Conservation (phyloP, 2,113 vertebrate species). For the Psettodes erumei region DNA sequence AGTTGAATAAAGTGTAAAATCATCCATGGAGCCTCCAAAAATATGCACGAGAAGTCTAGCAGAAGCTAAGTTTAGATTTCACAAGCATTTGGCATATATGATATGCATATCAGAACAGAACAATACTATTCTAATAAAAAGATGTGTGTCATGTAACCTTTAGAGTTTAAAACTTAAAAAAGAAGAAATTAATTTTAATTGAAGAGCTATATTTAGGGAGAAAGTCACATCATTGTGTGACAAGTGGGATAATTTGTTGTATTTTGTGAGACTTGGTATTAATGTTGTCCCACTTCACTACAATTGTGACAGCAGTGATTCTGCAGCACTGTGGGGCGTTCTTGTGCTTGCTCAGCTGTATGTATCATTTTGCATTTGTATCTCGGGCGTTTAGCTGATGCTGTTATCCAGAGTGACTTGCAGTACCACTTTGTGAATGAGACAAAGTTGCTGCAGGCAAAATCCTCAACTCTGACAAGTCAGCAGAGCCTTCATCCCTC, state of each 20-base stretch:
- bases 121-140: background rate
- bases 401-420: constrained; percentile 50
- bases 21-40: background rate
- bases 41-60: no score
- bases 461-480: constrained; percentile 69
- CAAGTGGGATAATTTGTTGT: no score
- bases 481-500: constrained; percentile 65
- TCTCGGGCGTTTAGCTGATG: constrained; percentile 53
- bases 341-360: constrained; percentile 52
- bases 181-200: no score
- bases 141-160: background rate
- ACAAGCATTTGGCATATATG: background rate
- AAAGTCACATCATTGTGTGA: no score
- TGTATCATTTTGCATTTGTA: constrained; percentile 38
- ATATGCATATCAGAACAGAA: background rate
- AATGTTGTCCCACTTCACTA: no score
- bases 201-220: no score
- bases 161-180: background rate
- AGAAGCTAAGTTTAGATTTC: background rate
- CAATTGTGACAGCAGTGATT: constrained; percentile 14
- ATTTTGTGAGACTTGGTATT: no score
- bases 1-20: background rate
- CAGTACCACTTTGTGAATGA: constrained; percentile 62
- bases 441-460: constrained; percentile 59
- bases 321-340: background rate